Evolutionary conservation across 2,113 vertebrate species (phyloP).

Genomic region (Saguinus midas): DNA sequence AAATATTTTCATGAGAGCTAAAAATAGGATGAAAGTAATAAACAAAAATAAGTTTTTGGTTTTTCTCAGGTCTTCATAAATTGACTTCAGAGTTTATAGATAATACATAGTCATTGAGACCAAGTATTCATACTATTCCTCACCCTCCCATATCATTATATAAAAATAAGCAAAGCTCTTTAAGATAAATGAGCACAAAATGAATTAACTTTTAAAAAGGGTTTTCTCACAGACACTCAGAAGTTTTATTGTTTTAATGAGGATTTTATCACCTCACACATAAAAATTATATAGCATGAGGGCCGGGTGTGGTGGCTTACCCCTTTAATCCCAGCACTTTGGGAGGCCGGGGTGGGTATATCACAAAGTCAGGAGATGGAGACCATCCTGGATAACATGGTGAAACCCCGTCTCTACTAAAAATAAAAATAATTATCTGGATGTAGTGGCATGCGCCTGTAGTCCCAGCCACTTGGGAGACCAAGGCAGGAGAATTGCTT

Average conservation of each 20-base stretch:
- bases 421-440: too few species aligned
- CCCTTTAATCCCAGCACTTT: too few species aligned
- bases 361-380: too few species aligned
- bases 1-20: background rate
- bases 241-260: background rate
- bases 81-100: background rate
- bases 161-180: background rate
- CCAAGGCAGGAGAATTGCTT: too few species aligned
- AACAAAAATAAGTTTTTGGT: background rate
- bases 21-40: background rate
- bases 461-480: too few species aligned
- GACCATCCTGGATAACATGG: too few species aligned
- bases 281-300: background rate
- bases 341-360: too few species aligned
- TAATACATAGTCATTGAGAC: background rate
- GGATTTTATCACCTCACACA: background rate
- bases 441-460: too few species aligned
- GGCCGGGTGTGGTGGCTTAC: too few species aligned
- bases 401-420: too few species aligned
- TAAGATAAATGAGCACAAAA: background rate
- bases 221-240: background rate
- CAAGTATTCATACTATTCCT: background rate
- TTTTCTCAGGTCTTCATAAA: conserved; percentile 31
- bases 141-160: background rate
- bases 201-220: background rate